Evolutionary conservation across 2,797 vertebrate species (phyloP), one percentile per base, ranked within the genome.

Genomic region (Delichon dasypus): DNA sequence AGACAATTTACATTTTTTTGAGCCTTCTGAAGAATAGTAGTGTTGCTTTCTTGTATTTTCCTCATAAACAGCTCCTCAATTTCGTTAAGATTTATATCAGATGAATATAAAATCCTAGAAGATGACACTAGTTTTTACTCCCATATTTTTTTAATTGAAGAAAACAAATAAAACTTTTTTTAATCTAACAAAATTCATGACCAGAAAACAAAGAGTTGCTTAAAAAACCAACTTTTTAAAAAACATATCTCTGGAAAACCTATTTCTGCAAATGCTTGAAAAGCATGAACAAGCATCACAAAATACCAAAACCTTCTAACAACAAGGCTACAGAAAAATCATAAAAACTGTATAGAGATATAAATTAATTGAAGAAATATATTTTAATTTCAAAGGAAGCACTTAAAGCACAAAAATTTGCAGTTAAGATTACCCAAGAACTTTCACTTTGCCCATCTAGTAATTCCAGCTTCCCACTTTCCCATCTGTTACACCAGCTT

Each of bases 81-180:
- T 76, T 93, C 97, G 93, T 97, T 97, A 73, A 98, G 60, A 75
- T 88, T 96, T 97, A 81, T 97, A 82, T 96, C 96, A 91, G 97
- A 98, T 55, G 98, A 97, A 95, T 98, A 98, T 12, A 98, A 57
- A 96, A 90, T 53, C 97, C 98, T 98, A 85, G 50, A 94, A 95
- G 68, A 90, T 94, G 67, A 97, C 70, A 95, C 13, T 67, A 51
- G 55, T 26, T 86, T 90, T 96, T 88, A 95, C 23, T 89, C 16
- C 30, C 9, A 5, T 30, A 21, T 68, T 53, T 88, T 87, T 83
- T 80, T 55, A 89, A 55, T 32, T 64, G 4, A 85, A 73, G 27
- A 78, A 81, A 81, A 66, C 6, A 67, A 71, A 22, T 7, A 1
- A 72, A 65, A 21, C 9, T 2, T 32, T n/a, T 42, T 79, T 62